Base-by-base conservation (phyloP, 2,113 vertebrate species). In the Carassius gibelio region DNA sequence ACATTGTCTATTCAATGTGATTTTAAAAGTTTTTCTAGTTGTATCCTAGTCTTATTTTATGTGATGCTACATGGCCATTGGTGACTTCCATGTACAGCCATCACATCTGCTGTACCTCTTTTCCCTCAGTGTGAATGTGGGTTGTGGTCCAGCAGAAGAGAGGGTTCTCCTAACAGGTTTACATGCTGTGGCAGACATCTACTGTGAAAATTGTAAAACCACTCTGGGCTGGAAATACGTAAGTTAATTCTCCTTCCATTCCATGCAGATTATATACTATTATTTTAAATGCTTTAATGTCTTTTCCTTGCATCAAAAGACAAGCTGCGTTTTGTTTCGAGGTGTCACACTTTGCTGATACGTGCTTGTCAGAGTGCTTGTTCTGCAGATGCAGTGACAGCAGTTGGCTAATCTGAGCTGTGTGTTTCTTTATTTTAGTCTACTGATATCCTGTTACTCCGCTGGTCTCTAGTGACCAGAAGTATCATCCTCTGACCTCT, bases 161-260 rank as follows among this genome's bases (percentile, higher is more conserved):
- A 94, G 98, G 89, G 97, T 99, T 74, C 97, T 99, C 85, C 95
- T 99, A 90, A 99, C 98, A 4, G 98, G 98, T 93, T 94, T 99
- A 92, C 98, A 99, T 5, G 98, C 98, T 3, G 98, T 99, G 84
- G 97, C 98, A 8, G 98, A 99, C 90, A 99, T 99, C 94, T 98
- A 99, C 96, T 99, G 98, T 42, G 38, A 42, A 42, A 42, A 42
- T 6, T 42, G 38, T 42, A 42, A 42, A 42, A 42, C 98, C 91
- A 99, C 98, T 23, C 96, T 99, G 14, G 98, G 98, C 90, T 99
- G 98, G 98, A 99, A 99, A 98, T 99, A 99, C 0, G 98, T 99
- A 94, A 96, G 98, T 94, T 77, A 15, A 50, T 42, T 42, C 19
- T 34, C 11, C 34, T 75, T 38, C 6, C n/a, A 15, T 59, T 42